Conservation (phyloP, 2,113 vertebrate genomes). For the Oriolus oriolus region DNA sequence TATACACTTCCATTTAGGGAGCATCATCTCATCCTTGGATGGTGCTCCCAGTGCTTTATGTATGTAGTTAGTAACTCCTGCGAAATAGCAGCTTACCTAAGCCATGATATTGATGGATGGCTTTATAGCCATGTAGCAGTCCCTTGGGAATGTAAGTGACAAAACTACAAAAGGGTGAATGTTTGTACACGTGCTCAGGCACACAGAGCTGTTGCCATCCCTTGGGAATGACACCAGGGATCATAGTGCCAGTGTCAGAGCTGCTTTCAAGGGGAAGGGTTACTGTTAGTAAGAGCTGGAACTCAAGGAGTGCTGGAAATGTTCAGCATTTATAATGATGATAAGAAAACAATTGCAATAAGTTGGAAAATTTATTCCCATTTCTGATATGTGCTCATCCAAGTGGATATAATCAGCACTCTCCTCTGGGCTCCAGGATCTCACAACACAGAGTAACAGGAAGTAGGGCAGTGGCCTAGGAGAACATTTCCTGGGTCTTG, state of each 20-base stretch:
- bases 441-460: background rate
- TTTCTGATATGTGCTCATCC: background rate
- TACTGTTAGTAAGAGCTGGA: background rate
- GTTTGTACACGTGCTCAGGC: rapidly evolving
- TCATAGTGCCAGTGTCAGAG: rapidly evolving
- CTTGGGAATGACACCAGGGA: background rate
- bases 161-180: background rate
- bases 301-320: background rate
- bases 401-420: background rate
- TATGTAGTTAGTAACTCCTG: background rate
- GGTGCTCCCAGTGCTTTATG: background rate
- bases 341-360: rapidly evolving
- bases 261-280: background rate
- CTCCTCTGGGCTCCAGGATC: background rate
- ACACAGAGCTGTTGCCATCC: rapidly evolving
- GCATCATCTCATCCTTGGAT: background rate
- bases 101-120: background rate
- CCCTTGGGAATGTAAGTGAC: background rate
- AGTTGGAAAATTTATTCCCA: background rate
- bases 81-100: background rate
- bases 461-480: background rate
- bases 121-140: background rate
- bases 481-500: background rate
- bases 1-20: background rate
- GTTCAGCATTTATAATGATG: background rate